Evolutionary conservation across 2,797 vertebrate species (phyloP).

Genomic region (Tamandua tetradactyla): DNA sequence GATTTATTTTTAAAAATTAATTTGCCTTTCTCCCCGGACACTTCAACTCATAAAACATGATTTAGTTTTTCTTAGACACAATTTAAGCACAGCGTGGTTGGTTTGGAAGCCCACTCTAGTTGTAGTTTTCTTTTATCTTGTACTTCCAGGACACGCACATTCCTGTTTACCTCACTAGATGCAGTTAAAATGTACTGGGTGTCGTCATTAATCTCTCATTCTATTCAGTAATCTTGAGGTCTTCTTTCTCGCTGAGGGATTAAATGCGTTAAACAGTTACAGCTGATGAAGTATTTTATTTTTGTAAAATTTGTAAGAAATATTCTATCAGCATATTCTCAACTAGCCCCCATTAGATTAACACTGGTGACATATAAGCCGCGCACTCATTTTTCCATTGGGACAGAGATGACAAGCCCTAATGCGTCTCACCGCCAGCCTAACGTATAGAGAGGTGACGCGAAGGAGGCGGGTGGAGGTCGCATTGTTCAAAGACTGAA

Average conservation of each 20-base stretch:
- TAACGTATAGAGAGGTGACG: background rate
- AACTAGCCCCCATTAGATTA: background rate
- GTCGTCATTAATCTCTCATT: background rate
- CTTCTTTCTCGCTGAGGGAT: background rate
- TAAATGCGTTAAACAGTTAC: background rate
- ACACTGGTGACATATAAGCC: background rate
- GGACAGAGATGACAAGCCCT: background rate
- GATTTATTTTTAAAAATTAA: background rate
- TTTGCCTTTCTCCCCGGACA: background rate
- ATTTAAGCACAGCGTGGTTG: background rate
- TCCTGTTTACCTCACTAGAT: background rate
- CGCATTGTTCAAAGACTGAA: background rate
- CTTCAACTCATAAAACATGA: background rate
- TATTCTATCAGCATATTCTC: background rate
- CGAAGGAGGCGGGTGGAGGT: background rate
- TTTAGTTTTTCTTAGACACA: background rate
- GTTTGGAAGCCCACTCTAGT: background rate
- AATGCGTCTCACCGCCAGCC: background rate
- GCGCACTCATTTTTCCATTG: background rate
- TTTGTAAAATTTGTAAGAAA: background rate
- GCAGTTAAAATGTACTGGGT: background rate
- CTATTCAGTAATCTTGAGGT: background rate
- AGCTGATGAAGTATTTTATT: background rate
- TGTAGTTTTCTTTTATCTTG: background rate
- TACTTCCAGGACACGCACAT: background rate